Conservation (phyloP, 2,113 vertebrate species). For the Puntigrus tetrazona region DNA sequence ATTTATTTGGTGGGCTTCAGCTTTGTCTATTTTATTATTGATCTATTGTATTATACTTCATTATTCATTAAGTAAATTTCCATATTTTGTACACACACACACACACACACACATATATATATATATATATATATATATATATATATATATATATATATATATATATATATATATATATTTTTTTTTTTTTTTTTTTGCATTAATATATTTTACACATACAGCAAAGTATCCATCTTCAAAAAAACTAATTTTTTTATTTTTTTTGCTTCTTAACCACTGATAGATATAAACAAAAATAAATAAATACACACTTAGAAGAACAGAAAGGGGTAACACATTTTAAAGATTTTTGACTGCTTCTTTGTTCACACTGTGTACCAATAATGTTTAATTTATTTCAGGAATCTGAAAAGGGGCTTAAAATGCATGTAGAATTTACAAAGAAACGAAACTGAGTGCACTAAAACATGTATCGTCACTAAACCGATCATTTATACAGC, state of each 20-base stretch:
- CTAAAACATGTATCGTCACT: not conserved
- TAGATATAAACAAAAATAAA: not conserved
- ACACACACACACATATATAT: too few relatives aligned
- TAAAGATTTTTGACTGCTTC: not conserved
- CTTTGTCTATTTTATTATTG: not conserved
- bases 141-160: too few relatives aligned
- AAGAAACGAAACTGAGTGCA: not conserved
- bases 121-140: too few relatives aligned
- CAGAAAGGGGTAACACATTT: not conserved
- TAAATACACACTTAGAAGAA: not conserved
- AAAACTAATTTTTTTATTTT: accelerated
- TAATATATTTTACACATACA: not conserved
- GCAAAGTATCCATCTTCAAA: not conserved
- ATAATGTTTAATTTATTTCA: not conserved
- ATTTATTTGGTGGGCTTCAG: not conserved
- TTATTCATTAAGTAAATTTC: too few relatives aligned
- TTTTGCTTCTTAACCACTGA: not conserved
- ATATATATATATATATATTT: too few relatives aligned
- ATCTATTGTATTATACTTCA: not conserved
- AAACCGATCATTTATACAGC: not conserved
- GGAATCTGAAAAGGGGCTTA: not conserved
- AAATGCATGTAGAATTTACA: not conserved
- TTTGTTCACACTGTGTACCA: not conserved
- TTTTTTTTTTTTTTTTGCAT: too few relatives aligned
- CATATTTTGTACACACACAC: too few relatives aligned